Conservation (phyloP, 2,113 vertebrate genomes). For the Sialia sialis region DNA sequence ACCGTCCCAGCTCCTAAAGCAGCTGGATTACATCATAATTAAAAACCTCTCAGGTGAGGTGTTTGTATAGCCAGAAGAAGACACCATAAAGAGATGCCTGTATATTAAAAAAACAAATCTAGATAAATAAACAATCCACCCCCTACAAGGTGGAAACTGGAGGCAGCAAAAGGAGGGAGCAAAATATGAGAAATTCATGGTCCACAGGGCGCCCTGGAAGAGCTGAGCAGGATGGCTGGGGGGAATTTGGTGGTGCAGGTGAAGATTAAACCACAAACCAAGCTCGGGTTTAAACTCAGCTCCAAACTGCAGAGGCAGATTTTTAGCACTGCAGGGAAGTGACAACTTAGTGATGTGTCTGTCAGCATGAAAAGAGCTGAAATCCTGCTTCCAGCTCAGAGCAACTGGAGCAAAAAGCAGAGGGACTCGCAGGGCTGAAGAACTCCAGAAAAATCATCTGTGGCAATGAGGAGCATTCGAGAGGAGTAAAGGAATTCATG, state of each 20-base stretch:
- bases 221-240: neutral
- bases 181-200: neutral
- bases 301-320: neutral
- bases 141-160: neutral
- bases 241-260: too few species aligned
- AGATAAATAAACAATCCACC: neutral
- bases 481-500: neutral
- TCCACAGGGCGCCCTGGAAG: neutral
- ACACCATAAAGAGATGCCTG: neutral
- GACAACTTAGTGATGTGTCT: neutral
- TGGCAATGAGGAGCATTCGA: accelerated
- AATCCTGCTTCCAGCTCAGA: neutral
- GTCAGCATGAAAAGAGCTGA: neutral
- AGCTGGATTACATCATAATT: neutral
- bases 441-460: neutral
- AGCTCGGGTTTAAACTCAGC: neutral
- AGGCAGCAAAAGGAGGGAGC: neutral
- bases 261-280: accelerated
- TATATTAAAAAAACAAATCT: neutral
- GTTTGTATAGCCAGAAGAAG: too few species aligned
- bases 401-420: neutral
- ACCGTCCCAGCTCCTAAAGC: neutral
- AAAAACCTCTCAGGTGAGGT: neutral
- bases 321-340: neutral
- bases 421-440: accelerated